These are phyloP conservation scores for Xiphophorus hellerii DNA, from an alignment of 2,113 vertebrate species.

Conservation along the genomic window DNA sequence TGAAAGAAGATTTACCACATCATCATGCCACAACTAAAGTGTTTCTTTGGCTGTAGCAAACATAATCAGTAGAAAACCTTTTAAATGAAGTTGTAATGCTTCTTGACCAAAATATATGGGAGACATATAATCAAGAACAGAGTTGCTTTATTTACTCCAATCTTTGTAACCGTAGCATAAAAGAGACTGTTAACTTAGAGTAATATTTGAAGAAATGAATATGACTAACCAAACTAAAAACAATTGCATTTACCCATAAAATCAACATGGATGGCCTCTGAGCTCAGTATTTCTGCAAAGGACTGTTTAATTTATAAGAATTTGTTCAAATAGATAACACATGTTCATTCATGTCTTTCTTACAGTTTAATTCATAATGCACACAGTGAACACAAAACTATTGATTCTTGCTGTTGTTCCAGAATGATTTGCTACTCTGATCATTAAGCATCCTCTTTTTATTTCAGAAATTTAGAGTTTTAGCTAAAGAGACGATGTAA, in stretches of 20 bases:
- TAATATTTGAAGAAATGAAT: background rate
- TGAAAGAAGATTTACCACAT: constrained; percentile 31
- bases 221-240: background rate
- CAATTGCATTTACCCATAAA: background rate
- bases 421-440: background rate
- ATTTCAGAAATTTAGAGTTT: background rate
- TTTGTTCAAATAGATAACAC: background rate
- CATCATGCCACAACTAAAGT: background rate
- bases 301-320: constrained; percentile 4
- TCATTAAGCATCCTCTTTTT: background rate
- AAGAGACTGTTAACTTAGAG: background rate
- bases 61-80: background rate
- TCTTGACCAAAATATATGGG: background rate
- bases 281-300: background rate
- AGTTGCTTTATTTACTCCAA: background rate
- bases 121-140: background rate
- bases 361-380: background rate
- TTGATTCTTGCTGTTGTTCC: background rate
- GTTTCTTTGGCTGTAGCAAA: background rate
- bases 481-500: background rate
- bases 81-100: background rate
- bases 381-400: background rate
- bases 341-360: background rate
- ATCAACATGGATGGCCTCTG: background rate
- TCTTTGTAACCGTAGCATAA: background rate